phyloP scores from a whole-genome alignment of 2,888 invertebrate genomes.

The Drosophila subsilvestris region DNA sequence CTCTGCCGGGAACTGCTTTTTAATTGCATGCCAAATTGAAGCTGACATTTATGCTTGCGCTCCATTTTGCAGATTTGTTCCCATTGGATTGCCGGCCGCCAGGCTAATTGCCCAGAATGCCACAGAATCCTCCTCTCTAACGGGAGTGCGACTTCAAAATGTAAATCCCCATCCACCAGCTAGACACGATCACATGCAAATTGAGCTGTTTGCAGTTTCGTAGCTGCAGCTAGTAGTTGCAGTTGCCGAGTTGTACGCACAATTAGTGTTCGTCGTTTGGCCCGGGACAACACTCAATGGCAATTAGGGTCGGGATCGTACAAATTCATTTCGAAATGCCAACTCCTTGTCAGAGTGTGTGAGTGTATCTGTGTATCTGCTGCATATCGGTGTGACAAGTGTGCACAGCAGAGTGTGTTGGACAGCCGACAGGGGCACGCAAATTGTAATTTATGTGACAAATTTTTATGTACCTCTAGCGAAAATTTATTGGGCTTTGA shows the following conservation, averaged over 20 bases:
- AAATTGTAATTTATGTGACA: slow-evolving; percentile 81
- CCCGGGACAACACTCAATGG: slow-evolving; percentile 76
- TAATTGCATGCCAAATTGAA: slow-evolving; percentile 74
- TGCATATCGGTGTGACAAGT: slow-evolving; percentile 52
- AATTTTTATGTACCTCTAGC: slow-evolving; percentile 73
- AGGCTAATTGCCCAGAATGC: slow-evolving; percentile 72
- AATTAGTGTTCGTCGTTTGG: slow-evolving; percentile 74
- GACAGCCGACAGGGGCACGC: slow-evolving; percentile 64
- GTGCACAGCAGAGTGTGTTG: slow-evolving; percentile 41
- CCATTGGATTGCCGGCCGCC: slow-evolving; percentile 51
- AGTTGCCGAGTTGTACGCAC: slow-evolving; percentile 67
- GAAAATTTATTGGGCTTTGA: slow-evolving; percentile 68
- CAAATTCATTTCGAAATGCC: slow-evolving; percentile 65
- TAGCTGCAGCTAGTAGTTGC: slow-evolving; percentile 47
- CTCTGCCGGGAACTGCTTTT: slow-evolving; percentile 57
- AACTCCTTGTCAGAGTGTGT: slow-evolving; percentile 9
- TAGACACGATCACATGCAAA: slow-evolving; percentile 55
- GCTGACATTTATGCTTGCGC: slow-evolving; percentile 78
- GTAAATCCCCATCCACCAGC: not conserved
- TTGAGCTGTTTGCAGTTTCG: slow-evolving; percentile 66
- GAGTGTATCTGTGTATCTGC: slow-evolving; percentile 21
- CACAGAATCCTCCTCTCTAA: slow-evolving; percentile 53
- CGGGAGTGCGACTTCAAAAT: slow-evolving; percentile 42
- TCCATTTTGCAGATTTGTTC: slow-evolving; percentile 67
- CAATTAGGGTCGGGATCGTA: slow-evolving; percentile 72